Evolutionary conservation across 2,888 invertebrate species (phyloP), one percentile per base, ranked within the genome.

Genomic region (Sturmia bella): DNA sequence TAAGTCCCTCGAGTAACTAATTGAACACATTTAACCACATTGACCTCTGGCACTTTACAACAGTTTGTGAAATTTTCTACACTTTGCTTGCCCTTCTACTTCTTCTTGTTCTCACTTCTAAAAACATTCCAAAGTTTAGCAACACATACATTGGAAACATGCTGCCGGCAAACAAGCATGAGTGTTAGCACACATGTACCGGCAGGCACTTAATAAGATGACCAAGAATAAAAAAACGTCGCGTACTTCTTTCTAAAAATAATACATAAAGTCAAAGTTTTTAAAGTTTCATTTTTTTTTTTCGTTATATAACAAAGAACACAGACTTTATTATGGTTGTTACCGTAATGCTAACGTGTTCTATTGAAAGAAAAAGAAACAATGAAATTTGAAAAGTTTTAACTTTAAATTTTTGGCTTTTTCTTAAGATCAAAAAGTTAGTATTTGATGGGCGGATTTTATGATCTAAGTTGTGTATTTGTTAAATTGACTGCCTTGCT

Each of bases 1-100:
- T 52, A 75, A 59, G 61, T 57, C 56, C 77, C 64, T 77, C 64
- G 64, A 81, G 69, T 43, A 74, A 64, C 69, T 74, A 81, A 81
- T 81, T 77, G 73, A 77, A 77, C 80, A 75, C 70, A 61, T 80
- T 76, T 64, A 74, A 74, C 77, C 73, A 77, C 73, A 69, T 69
- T 76, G 73, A 69, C 69, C 73, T 77, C 56, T 68, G 69, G 77
- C 69, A 69, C 64, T 72, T 81, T 69, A 64, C 11, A 73, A 64
- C 11, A 73, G 52, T 64, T 77, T 77, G 63, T 73, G 48, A 32
- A 41, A 12, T 61, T 41, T 41, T 56, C 24, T 45, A 56, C 12
- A n/a, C 43, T 27, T 27, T 48, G 11, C 68, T 54, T n/a, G n/a
- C n/a, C n/a, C n/a, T 66, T 24, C 12, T 11, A 37, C 32, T 48